phyloP scores from a whole-genome alignment of 2,113 vertebrate species.

The Atrichornis clamosus region DNA sequence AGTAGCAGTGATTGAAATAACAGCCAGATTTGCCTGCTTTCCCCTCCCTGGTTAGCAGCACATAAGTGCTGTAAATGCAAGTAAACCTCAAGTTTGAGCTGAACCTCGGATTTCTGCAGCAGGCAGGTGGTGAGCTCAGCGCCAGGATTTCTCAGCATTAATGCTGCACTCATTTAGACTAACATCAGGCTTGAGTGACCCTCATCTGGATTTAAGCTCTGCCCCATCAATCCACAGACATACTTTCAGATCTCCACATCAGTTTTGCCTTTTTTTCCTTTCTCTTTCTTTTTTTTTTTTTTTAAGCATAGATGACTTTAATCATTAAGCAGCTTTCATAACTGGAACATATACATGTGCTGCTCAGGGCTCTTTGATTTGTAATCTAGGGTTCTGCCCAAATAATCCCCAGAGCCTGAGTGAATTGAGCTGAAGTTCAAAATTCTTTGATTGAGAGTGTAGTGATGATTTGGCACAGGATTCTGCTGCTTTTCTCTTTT shows the following conservation, averaged over 20 bases:
- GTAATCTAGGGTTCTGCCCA: constrained; percentile 25
- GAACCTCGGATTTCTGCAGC: constrained; percentile 29
- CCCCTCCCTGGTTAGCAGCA: background rate
- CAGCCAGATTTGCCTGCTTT: constrained; percentile 13
- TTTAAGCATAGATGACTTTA: constrained; percentile 7
- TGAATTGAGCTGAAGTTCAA: constrained; percentile 11
- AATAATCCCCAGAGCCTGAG: background rate
- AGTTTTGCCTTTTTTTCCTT: background rate
- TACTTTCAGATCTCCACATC: constrained; percentile 3
- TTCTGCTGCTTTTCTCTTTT: background rate
- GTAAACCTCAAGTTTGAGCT: constrained; percentile 5
- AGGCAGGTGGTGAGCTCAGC: constrained; percentile 61
- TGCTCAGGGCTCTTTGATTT: background rate
- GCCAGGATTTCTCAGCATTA: constrained; percentile 35
- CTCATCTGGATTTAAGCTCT: constrained; percentile 64
- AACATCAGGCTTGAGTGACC: constrained; percentile 58
- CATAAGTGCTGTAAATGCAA: background rate
- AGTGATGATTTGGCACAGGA: background rate
- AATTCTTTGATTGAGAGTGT: background rate
- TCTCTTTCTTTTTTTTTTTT: background rate
- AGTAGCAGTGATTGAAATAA: background rate
- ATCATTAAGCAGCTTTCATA: constrained; percentile 54
- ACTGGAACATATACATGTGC: background rate
- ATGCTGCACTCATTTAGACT: constrained; percentile 44
- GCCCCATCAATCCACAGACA: constrained; percentile 36